These are phyloP conservation scores for Mormyrus hasselquistii DNA, from an alignment of 2,797 vertebrate species.

Conservation along the genomic window DNA sequence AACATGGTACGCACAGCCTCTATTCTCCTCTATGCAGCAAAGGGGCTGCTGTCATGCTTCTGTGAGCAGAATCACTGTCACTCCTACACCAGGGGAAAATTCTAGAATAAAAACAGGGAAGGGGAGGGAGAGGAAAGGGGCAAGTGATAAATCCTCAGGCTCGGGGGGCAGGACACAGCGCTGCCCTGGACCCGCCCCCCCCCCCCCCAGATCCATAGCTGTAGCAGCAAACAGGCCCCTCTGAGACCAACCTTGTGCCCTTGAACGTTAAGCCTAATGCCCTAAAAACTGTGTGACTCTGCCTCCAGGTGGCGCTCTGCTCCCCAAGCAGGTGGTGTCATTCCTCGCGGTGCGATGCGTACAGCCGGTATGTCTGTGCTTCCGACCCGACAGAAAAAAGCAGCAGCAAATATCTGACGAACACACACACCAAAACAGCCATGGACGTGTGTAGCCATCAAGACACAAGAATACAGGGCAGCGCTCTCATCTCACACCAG, in stretches of 20 bases:
- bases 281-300: background rate
- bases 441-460: background rate
- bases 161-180: background rate
- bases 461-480: background rate
- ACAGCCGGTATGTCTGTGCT: background rate
- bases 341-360: background rate
- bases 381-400: background rate
- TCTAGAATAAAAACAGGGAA: background rate
- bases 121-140: background rate
- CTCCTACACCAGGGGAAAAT: background rate
- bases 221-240: background rate
- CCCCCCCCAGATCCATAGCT: background rate
- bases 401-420: background rate
- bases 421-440: background rate
- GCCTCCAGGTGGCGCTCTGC: background rate
- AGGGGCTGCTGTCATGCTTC: background rate
- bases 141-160: background rate
- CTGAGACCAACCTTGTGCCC: background rate
- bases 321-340: background rate
- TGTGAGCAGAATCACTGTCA: background rate
- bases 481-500: background rate
- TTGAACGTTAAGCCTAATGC: background rate
- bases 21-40: background rate
- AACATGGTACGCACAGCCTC: background rate
- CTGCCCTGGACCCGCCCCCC: background rate